These are phyloP conservation scores for Stomatorhinus ivindoensis DNA, from an alignment of 2,113 vertebrate genomes.

Conservation along the genomic window DNA sequence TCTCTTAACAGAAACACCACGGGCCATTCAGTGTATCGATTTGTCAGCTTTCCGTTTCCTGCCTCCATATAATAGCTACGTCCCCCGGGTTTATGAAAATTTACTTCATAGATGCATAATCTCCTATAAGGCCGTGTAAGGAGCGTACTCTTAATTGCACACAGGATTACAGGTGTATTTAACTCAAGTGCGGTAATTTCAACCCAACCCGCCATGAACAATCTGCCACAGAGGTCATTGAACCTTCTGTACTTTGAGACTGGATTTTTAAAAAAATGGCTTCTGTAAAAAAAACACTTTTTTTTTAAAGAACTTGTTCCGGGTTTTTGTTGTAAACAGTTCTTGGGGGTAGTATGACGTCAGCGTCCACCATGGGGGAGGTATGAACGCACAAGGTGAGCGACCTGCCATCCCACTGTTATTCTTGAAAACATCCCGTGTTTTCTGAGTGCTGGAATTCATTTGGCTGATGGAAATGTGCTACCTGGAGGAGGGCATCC, in stretches of 20 bases:
- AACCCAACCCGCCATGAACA: background rate
- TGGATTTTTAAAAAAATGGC: background rate
- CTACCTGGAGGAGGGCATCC: background rate
- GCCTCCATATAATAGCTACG: background rate
- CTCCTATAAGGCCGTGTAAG: background rate
- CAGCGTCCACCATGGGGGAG: background rate
- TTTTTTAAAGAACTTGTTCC: background rate
- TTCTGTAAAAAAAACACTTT: background rate
- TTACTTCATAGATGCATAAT: background rate
- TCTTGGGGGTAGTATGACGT: background rate
- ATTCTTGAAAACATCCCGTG: background rate
- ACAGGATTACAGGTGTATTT: background rate
- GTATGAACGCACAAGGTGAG: background rate
- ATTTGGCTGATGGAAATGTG: background rate
- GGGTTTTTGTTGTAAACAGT: background rate
- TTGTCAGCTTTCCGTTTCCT: background rate
- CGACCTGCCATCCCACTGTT: background rate
- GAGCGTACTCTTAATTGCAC: background rate
- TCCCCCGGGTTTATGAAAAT: background rate
- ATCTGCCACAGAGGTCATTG: background rate
- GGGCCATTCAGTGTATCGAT: background rate
- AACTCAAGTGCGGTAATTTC: background rate
- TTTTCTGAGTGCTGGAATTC: background rate
- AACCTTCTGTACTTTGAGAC: slow-evolving; percentile 4
- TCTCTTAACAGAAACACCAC: background rate